These are phyloP conservation scores for Cephus rjabovi DNA, from an alignment of 2,888 invertebrate genomes.

Conservation along the genomic window DNA sequence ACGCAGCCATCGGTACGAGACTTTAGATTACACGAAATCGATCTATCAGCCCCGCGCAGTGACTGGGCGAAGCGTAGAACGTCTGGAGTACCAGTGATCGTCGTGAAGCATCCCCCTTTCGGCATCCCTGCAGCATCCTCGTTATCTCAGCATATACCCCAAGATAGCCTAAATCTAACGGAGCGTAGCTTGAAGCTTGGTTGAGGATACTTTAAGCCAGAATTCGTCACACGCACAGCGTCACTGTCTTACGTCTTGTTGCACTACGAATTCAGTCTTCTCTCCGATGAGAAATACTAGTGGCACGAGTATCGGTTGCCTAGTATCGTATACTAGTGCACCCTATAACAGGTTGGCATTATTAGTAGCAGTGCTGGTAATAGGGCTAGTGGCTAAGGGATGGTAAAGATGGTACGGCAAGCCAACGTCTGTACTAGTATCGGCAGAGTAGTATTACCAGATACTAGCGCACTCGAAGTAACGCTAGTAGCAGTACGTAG, in stretches of 20 bases:
- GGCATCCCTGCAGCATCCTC: neutral
- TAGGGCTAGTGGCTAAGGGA: neutral
- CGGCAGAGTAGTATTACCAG: neutral
- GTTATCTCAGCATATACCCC: neutral
- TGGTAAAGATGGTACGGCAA: neutral
- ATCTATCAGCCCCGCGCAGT: neutral
- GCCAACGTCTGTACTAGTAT: neutral
- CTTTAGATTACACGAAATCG: neutral
- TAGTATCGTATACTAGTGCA: neutral
- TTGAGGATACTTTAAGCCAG: neutral
- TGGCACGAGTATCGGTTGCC: neutral
- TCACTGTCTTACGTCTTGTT: neutral
- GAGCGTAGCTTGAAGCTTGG: neutral
- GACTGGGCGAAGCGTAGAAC: neutral
- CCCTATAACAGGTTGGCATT: neutral
- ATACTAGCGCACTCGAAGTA: neutral
- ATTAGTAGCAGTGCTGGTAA: neutral
- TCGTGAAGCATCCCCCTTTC: neutral
- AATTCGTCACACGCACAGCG: neutral
- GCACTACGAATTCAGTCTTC: neutral
- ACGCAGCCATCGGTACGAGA: neutral
- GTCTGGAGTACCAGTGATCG: neutral
- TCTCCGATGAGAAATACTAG: neutral
- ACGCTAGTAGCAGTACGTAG: conserved; percentile 20
- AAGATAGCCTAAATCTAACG: neutral